Base-by-base conservation (phyloP, 2,797 vertebrate genomes). In the Vipera latastei region DNA sequence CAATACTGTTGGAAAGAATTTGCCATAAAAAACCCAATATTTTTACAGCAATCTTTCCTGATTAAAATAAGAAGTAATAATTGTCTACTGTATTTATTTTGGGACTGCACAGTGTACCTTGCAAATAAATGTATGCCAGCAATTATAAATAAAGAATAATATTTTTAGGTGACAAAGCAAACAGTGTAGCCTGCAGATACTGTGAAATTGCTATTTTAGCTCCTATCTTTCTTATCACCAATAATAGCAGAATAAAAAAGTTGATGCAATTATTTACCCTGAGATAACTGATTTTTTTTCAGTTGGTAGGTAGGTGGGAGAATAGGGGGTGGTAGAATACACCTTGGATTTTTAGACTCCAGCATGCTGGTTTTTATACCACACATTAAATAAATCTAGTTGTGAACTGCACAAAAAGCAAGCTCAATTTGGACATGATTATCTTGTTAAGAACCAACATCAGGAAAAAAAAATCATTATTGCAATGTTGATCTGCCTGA, bases 1-100 rank as follows among this genome's bases (percentile, higher is more conserved):
- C 53, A 44, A 26, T 63, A 92, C 89, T 91, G 14, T 96, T 96
- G 96, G 91, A 95, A 94, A 93, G 92, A 94, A 95, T 87, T 96
- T 94, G 93, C 73, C 94, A 89, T 92, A 92, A 94, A 91, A 94
- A 94, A 93, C 96, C 96, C 96, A 78, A 95, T 93, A 92, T 73
- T 78, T 92, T 96, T 96, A 94, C 91, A 94, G 96, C 96, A 86
- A 96, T 25, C 20, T 85, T 94, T 95, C 94, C 88, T 96, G 96
- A 97, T 94, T 96, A 95, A 93, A 93, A 59, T 8, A 48, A 94
- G 93, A 94, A 93, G 91, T 93, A 97, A 92, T 93, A 95, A 95
- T 95, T 95, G 91, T 60, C 92, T 94, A 92, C 85, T 96, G 94
- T 92, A 92, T 95, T 95, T 96, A 90, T 95, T 97, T 96, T 96